Evolutionary conservation across 2,888 invertebrate species (phyloP), one percentile per base, ranked within the genome.

Genomic region (Cabera pusaria): DNA sequence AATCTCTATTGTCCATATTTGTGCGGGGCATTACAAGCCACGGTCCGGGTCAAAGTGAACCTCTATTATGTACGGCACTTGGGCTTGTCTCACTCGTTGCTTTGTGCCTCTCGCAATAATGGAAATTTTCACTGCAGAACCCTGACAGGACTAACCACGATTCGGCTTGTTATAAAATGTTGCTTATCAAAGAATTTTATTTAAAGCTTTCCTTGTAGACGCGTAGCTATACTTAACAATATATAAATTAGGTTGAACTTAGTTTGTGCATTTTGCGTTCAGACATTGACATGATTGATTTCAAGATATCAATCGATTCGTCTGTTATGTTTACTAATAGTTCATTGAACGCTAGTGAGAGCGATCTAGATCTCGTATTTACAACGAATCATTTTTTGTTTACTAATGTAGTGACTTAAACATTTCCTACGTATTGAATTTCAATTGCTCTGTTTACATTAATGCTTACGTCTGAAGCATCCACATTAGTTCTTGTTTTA

Each of bases 1-100:
- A 58, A 78, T 79, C 79, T 63, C 59, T 47, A 57, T 54, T 57
- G 68, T 60, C 79, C 76, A 70, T 79, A 79, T 76, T 77, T 70
- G 76, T 70, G 47, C 54, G 49, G 59, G 58, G 59, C 62, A 64
- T 68, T 66, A 63, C 64, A 45, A 60, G 59, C 68, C 65, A 64
- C 64, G 64, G 62, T 56, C 50, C 64, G 69, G 79, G 80, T 82
- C 82, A 79, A 55, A 67, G 67, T 57, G 67, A 63, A 65, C 69
- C 78, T 76, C 70, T 77, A 78, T 76, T 78, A 76, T 64, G 59
- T 44, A 42, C 61, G 57, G 58, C 33, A 56, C 53, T 51, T 59
- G 55, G 46, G 56, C 60, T 60, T 60, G 59, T 63, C 56, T 50
- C 56, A 48, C 53, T 60, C 56, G 51, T 55, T 52, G 59, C 59